These are phyloP conservation scores for Myathropa florea DNA, from an alignment of 2,888 invertebrate species.

Conservation along the genomic window DNA sequence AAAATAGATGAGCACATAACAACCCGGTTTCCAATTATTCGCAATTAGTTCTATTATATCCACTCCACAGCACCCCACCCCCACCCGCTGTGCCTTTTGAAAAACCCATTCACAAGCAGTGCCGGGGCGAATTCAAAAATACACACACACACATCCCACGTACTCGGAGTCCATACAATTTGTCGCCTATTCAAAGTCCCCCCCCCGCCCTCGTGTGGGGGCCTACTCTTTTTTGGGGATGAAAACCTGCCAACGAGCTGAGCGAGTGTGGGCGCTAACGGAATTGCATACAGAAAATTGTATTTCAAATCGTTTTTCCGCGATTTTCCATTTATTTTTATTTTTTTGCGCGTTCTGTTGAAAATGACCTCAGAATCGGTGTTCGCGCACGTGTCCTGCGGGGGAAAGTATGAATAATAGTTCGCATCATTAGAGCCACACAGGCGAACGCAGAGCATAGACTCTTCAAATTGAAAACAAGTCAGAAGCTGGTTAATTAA, in stretches of 20 bases:
- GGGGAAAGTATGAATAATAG: neutral
- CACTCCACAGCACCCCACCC: neutral
- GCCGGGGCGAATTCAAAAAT: slow-evolving; percentile 1
- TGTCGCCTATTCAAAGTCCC: slow-evolving; percentile 57
- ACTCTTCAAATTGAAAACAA: slow-evolving; percentile 33
- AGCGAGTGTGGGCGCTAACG: neutral
- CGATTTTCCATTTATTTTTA: neutral
- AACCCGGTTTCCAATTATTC: slow-evolving; percentile 64
- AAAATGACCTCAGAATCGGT: neutral
- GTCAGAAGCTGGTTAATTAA: slow-evolving; percentile 45
- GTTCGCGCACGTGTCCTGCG: neutral
- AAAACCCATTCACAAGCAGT: slow-evolving; percentile 12
- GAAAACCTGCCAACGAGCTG: slow-evolving; percentile 33
- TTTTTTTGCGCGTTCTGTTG: neutral
- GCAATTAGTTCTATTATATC: slow-evolving; percentile 67
- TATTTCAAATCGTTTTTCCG: slow-evolving; percentile 39
- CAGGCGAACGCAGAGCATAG: neutral
- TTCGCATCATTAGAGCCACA: neutral
- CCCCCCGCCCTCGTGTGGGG: neutral
- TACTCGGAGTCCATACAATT: slow-evolving; percentile 45
- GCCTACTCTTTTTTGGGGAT: slow-evolving; percentile 11
- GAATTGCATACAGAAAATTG: slow-evolving; percentile 16
- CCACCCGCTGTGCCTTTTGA: neutral
- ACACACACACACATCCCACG: slow-evolving; percentile 12
- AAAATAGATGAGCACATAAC: slow-evolving; percentile 63